Base-by-base conservation (phyloP, 2,888 invertebrate species). In the Notocelia uddmanniana region DNA sequence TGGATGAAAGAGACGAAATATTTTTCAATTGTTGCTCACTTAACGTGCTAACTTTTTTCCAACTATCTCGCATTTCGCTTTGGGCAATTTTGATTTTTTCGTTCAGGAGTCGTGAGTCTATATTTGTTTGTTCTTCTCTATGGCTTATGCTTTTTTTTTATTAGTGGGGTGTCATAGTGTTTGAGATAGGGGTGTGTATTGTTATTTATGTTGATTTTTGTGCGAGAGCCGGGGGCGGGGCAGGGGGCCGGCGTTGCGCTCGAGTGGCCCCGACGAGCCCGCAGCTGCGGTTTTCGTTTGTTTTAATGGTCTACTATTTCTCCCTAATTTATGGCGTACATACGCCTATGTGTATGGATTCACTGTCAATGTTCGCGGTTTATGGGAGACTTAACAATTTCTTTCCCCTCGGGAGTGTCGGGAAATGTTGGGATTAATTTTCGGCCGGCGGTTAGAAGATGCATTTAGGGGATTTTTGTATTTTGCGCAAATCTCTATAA, bases 191-290 rank as follows among this genome's bases (percentile, higher is more conserved):
- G 93, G 93, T 93, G 92, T 92, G 90, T 90, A 91, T 91, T 91
- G 92, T 93, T 93, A 93, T 92, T 92, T 92, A 93, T 93, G 93
- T 91, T 93, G 92, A 92, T 92, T 93, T 91, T 89, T 89, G 91
- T 90, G 88, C 89, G 85, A 85, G 85, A 83, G 82, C 85, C 78
- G 83, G 88, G 89, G 92, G 93, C 91, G 91, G 92, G 89, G 84
- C 84, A 73, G 80, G 85, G 88, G 93, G 92, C 91, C 79, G 91
- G 82, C 91, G 88, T 81, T 83, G 78, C 83, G 88, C 88, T 87
- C 83, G 90, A 90, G 89, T 90, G 90, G 89, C 74, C 81, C 34
- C 26, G 80, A 80, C 26, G 80, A 80, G 78, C 83, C 83, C 81
- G 87, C 93, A 92, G 92, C 93, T 93, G 93, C 88, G 81, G 76